Evolutionary conservation across 1,140 invertebrate species (phyloP), one percentile per base, ranked within the genome.

Genomic region (Pogonognathellus flavescens): DNA sequence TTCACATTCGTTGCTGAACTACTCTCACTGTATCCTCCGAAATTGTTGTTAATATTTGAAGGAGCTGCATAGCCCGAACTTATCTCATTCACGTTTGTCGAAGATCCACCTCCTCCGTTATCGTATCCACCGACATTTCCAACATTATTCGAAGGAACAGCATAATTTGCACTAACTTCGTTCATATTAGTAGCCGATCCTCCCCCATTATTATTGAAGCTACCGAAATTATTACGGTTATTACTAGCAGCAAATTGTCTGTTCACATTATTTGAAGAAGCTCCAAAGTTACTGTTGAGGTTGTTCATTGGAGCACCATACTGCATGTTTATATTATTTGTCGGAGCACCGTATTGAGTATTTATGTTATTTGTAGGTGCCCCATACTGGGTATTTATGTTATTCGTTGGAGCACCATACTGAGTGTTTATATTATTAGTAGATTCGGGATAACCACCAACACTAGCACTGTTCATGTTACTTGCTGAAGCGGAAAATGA

Each of bases 401-500:
- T 70, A 41, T 49, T 72, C 7, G 59, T 18, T 4, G 59, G 53
- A 20, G 18, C 59, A 62, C 59, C n/a, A 20, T 31, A 41, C 14
- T 41, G 66, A 31, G 10, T 70, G 41, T 70, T 70, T 10, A 60
- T 18, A 16, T 41, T 70, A 41, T 41, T 41, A 2, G 59, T 18
- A 41, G 66, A 76, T 18, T 76, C 70, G 16, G 25, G 13, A n/a
- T 76, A 76, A 49, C 70, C 70, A 50, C 70, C 70, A 18, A 18
- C 11, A n/a, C 49, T 76, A 9, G 31, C 49, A 18, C 16, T 41
- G 31, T 76, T 76, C 6, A 14, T 41, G 6, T 41, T 18, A 76
- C 31, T 76, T 76, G 70, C 70, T 5, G 70, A 76, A 49, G 70
- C 31, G 49, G 70, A 76, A 50, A 76, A 76, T 49, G 70, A 76